Conservation (phyloP, 2,113 vertebrate genomes). For the Rhabdomys dilectus region DNA sequence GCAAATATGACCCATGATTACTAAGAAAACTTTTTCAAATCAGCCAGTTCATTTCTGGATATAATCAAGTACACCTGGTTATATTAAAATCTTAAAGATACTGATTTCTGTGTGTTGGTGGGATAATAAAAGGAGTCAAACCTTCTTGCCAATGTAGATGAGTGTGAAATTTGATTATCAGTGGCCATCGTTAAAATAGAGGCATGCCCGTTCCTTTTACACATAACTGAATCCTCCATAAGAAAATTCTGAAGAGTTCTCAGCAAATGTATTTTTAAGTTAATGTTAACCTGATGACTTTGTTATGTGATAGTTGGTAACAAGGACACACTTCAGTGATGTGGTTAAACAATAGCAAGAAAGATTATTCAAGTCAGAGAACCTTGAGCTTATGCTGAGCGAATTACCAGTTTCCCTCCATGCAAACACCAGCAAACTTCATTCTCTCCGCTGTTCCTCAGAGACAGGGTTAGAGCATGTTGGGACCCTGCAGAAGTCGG, state of each 20-base stretch:
- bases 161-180: slow-evolving; percentile 75
- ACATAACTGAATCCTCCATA: slow-evolving; percentile 66
- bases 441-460: background rate
- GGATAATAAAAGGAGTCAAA: slow-evolving; percentile 72
- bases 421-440: background rate
- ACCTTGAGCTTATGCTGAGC: background rate
- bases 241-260: slow-evolving; percentile 68
- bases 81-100: slow-evolving; percentile 65
- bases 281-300: slow-evolving; percentile 68
- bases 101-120: background rate
- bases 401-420: slow-evolving; percentile 28
- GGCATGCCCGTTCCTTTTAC: slow-evolving; percentile 61
- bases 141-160: slow-evolving; percentile 58
- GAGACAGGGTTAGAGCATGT: background rate
- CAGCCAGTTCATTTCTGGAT: slow-evolving; percentile 68
- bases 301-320: slow-evolving; percentile 4
- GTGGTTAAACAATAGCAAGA: background rate
- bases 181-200: slow-evolving; percentile 72
- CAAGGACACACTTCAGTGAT: background rate
- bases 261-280: slow-evolving; percentile 64
- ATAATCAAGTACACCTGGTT: slow-evolving; percentile 52
- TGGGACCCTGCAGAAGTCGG: background rate
- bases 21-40: slow-evolving; percentile 63
- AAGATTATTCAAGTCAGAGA: background rate
- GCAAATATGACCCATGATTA: slow-evolving; percentile 37